Conservation (phyloP, 2,888 invertebrate species). For the Dioctria rufipes region DNA sequence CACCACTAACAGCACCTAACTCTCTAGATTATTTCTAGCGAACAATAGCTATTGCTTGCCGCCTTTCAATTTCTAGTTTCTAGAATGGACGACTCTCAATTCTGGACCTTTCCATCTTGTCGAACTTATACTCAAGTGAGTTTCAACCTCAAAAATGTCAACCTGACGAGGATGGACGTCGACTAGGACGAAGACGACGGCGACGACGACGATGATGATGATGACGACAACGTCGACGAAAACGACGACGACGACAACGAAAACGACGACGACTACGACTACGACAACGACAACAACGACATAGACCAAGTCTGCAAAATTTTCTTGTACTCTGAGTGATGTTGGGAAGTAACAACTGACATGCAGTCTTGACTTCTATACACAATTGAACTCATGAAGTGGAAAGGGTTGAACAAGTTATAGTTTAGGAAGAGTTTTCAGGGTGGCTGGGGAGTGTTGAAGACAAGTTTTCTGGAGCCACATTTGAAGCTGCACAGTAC, state of each 20-base stretch:
- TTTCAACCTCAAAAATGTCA: conserved; percentile 42
- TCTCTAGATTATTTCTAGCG: too few species aligned
- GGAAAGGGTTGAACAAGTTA: conserved; percentile 10
- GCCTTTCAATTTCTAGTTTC: conserved; percentile 20
- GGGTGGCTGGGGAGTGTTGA: conserved; percentile 31
- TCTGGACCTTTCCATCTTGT: conserved; percentile 51
- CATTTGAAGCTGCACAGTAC: conserved; percentile 50
- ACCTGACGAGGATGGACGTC: conserved; percentile 1
- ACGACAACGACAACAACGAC: not conserved
- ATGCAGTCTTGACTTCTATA: conserved; percentile 50
- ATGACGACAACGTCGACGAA: too few species aligned
- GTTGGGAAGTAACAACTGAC: conserved; percentile 53
- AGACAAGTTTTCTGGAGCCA: conserved; percentile 53
- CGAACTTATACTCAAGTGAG: conserved; percentile 29
- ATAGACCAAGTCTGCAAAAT: conserved; percentile 51
- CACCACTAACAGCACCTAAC: too few species aligned
- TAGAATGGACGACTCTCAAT: conserved; percentile 36
- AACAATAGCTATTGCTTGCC: too few species aligned
- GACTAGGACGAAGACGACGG: too few species aligned
- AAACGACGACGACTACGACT: too few species aligned
- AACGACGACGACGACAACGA: too few species aligned
- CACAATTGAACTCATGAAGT: conserved; percentile 35
- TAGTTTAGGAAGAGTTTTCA: not conserved
- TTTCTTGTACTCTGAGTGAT: conserved; percentile 53
- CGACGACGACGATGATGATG: too few species aligned